These are phyloP conservation scores for Macroramphosus scolopax DNA, from an alignment of 2,797 vertebrate genomes.

Conservation along the genomic window DNA sequence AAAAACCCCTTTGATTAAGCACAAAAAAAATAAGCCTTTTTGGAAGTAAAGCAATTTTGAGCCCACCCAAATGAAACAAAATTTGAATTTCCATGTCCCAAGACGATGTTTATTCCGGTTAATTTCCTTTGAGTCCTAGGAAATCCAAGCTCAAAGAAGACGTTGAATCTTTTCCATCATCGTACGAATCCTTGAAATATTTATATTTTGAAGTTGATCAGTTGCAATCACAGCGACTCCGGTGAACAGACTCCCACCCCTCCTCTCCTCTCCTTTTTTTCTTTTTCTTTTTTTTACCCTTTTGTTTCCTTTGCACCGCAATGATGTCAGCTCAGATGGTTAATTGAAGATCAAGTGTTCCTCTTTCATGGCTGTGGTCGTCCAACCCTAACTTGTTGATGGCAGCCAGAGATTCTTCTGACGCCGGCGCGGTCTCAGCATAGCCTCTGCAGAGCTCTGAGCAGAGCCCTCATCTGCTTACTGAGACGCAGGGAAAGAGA, in stretches of 20 bases:
- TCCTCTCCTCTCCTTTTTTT: conserved; percentile 37
- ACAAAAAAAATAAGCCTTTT: conserved; percentile 81
- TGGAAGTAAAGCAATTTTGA: conserved; percentile 76
- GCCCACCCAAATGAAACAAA: conserved; percentile 77
- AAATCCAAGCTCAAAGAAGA: conserved; percentile 65
- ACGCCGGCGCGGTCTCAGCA: conserved; percentile 86
- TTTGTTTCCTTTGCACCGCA: conserved; percentile 69
- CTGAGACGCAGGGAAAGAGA: conserved; percentile 86
- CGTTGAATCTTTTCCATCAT: conserved; percentile 48
- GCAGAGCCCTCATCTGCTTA: conserved; percentile 89
- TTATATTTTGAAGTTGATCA: conserved; percentile 74
- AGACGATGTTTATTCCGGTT: conserved; percentile 60
- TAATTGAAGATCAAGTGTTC: conserved; percentile 83
- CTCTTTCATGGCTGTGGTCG: conserved; percentile 79
- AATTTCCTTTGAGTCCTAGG: conserved; percentile 44
- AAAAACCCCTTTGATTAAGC: conserved; percentile 86
- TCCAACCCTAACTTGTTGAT: conserved; percentile 96
- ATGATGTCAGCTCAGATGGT: conserved; percentile 79
- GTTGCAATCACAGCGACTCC: conserved; percentile 77
- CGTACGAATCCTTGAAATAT: conserved; percentile 65
- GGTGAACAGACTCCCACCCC: conserved; percentile 47
- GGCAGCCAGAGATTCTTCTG: conserved; percentile 81
- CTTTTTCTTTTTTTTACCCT: conserved; percentile 53
- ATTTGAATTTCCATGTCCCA: conserved; percentile 83
- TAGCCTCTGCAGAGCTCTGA: conserved; percentile 89